phyloP scores from a whole-genome alignment of 2,113 vertebrate species.

The Oophaga pumilio region DNA sequence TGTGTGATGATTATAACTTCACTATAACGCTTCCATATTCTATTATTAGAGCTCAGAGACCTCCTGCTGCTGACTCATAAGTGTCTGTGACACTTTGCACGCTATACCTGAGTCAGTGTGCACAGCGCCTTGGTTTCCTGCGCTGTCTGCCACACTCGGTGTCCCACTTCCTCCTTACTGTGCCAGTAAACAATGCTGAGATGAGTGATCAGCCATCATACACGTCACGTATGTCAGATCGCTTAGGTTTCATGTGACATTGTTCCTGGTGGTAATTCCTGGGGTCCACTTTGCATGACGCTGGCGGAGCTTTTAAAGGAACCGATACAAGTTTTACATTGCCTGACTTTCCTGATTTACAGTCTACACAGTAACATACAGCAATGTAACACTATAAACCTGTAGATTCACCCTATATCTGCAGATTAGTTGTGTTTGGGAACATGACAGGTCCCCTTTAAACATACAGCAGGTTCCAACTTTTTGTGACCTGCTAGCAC shows the following conservation, averaged over 20 bases:
- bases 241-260: background rate
- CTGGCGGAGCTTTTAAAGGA: background rate
- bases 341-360: too few species aligned
- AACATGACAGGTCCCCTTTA: too few species aligned
- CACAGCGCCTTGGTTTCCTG: background rate
- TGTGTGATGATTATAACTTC: background rate
- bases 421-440: too few species aligned
- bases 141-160: background rate
- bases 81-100: background rate
- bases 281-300: background rate
- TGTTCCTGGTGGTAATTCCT: background rate
- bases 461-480: too few species aligned
- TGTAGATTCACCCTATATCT: too few species aligned
- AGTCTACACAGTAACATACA: too few species aligned
- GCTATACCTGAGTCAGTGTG: background rate
- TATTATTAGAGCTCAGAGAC: background rate
- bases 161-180: background rate
- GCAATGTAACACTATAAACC: too few species aligned
- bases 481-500: too few species aligned
- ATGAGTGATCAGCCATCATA: background rate
- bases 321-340: background rate
- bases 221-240: background rate
- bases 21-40: background rate
- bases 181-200: background rate
- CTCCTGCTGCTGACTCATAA: background rate